Evolutionary conservation across 2,113 vertebrate genomes (phyloP), one percentile per base, ranked within the genome.

Genomic region (Triplophysa rosa): DNA sequence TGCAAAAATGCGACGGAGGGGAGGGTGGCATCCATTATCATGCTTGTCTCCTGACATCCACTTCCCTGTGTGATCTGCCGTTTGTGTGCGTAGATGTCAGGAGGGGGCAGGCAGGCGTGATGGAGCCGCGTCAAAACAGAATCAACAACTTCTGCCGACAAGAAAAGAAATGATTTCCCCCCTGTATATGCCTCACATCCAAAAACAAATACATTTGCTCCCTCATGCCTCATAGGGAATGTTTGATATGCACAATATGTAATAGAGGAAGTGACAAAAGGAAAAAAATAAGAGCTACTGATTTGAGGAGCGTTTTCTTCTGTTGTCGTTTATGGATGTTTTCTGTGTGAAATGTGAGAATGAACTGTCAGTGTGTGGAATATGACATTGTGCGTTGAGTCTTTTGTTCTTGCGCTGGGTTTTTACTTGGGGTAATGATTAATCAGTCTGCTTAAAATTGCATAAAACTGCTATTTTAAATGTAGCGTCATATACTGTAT

Each of bases 361-460:
- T 62, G 33, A 61, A 47, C 24, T 79, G 84, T 86, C 79, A 83
- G 77, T 66, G 67, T 8, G 5, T 78, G 63, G 58, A 62, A 80
- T 76, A 81, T 79, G 78, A 59, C 56, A 59, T 76, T 49, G 67
- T 64, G 26, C 73, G 70, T 83, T 80, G 68, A 83, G 72, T 75
- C 78, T 77, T 84, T 78, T 84, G 67, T 80, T 63, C 83, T 65
- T 58, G 17, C 70, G 59, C 74, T 73, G 6, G 59, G 26, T 49
- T 76, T 68, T 23, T 78, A 68, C 73, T 74, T 79, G 21, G 72
- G 77, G 0, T 82, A 67, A 81, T 88, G 84, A 83, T 10, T 64
- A 84, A 47, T 54, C 52, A 52, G 76, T 54, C 61, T 62, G 56
- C 84, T 8, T 89, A 86, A 90, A 88, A 90, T 87, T 85, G 78